These are phyloP conservation scores for Drosophila malerkotliana DNA, from an alignment of 1,140 invertebrate species.

Conservation along the genomic window DNA sequence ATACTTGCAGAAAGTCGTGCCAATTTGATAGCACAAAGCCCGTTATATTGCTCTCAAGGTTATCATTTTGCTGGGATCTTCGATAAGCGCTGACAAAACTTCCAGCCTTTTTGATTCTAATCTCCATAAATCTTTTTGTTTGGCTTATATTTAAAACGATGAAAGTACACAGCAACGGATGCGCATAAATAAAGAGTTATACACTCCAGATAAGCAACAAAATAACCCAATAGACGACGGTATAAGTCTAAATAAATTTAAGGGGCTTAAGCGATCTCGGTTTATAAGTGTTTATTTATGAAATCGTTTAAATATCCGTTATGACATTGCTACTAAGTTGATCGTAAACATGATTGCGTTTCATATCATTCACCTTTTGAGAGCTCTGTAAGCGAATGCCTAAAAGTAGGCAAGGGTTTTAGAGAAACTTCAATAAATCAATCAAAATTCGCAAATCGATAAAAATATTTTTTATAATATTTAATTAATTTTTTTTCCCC, in stretches of 20 bases:
- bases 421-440: not conserved
- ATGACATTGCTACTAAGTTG: not conserved
- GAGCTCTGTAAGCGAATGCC: not conserved
- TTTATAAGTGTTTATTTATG: not conserved
- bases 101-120: constrained; percentile 11
- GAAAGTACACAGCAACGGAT: constrained; percentile 40
- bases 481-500: not conserved
- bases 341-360: not conserved
- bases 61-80: constrained; percentile 30
- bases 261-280: not conserved
- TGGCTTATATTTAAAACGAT: constrained; percentile 26
- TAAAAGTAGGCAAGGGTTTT: constrained; percentile 5
- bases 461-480: too few species aligned
- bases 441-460: too few species aligned
- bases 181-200: constrained; percentile 25
- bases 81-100: constrained; percentile 38
- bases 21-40: constrained; percentile 5
- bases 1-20: constrained; percentile 9
- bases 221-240: constrained; percentile 7
- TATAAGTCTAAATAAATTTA: constrained; percentile 15
- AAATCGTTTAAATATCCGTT: constrained; percentile 1
- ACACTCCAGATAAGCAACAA: constrained; percentile 18
- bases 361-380: not conserved
- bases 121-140: constrained; percentile 45
- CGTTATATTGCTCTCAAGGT: constrained; percentile 29